These are phyloP conservation scores for Pseudoips prasinana DNA, from an alignment of 2,888 invertebrate genomes.

Conservation along the genomic window DNA sequence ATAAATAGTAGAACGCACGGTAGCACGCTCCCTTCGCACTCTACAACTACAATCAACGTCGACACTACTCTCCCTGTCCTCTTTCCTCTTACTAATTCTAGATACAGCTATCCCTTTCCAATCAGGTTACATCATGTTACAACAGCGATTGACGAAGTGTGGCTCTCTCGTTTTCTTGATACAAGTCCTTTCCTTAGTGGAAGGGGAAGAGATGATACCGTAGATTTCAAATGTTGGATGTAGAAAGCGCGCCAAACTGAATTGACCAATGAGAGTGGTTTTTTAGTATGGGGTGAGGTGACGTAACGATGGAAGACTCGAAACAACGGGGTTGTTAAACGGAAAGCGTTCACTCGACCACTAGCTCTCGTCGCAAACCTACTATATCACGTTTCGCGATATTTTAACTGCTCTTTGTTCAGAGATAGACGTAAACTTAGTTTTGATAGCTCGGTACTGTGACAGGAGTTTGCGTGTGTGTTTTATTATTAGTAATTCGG, in stretches of 20 bases:
- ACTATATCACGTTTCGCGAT: constrained; percentile 56
- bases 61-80: constrained; percentile 53
- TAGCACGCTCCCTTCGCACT: constrained; percentile 80
- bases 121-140: constrained; percentile 72
- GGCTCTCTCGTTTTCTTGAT: constrained; percentile 55
- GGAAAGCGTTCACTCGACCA: constrained; percentile 73
- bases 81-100: constrained; percentile 36
- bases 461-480: constrained; percentile 68
- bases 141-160: constrained; percentile 46
- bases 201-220: constrained; percentile 47
- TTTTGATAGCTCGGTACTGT: constrained; percentile 60
- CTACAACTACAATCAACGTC: constrained; percentile 71
- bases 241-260: constrained; percentile 78
- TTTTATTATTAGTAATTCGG: constrained; percentile 69
- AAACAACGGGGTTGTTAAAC: constrained; percentile 73
- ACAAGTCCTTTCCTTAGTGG: constrained; percentile 37
- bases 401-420: constrained; percentile 76
- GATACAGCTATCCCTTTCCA: constrained; percentile 50
- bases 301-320: constrained; percentile 66
- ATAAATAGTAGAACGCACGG: constrained; percentile 81
- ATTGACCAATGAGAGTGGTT: constrained; percentile 54
- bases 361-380: constrained; percentile 62
- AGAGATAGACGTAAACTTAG: constrained; percentile 59
- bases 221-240: constrained; percentile 47
- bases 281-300: constrained; percentile 76